Conservation (phyloP, 2,113 vertebrate species). For the Zapus hudsonius region DNA sequence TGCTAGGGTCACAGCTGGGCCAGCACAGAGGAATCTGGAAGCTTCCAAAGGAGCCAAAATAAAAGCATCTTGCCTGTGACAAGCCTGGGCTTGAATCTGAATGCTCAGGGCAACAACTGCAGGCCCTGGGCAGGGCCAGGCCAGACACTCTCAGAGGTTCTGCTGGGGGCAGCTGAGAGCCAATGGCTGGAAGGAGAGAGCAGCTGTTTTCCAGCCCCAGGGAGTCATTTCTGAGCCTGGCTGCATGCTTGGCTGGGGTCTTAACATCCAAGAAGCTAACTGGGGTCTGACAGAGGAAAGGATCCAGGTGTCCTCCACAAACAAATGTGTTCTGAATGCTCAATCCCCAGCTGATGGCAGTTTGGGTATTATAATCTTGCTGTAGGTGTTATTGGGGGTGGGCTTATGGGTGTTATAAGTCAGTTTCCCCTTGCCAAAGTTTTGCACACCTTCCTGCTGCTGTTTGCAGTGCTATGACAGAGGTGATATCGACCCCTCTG, state of each 20-base stretch:
- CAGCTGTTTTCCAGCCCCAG: background rate
- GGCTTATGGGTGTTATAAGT: too few relatives aligned
- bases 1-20: accelerated
- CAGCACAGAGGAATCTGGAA: background rate
- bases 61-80: background rate
- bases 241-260: background rate
- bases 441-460: too few relatives aligned
- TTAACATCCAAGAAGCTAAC: background rate
- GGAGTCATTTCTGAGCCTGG: background rate
- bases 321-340: too few relatives aligned
- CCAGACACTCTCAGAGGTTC: background rate
- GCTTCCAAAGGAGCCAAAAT: constrained; percentile 9
- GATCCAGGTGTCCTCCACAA: too few relatives aligned
- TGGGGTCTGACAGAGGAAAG: background rate
- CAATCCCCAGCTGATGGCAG: too few relatives aligned
- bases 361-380: too few relatives aligned
- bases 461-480: too few relatives aligned
- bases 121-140: background rate
- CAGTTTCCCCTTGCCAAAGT: too few relatives aligned
- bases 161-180: background rate
- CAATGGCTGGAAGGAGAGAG: too few relatives aligned
- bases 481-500: too few relatives aligned
- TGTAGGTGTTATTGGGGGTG: too few relatives aligned
- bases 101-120: background rate
- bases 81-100: constrained; percentile 52